Base-by-base conservation (phyloP, 2,113 vertebrate species). In the Mola mola region DNA sequence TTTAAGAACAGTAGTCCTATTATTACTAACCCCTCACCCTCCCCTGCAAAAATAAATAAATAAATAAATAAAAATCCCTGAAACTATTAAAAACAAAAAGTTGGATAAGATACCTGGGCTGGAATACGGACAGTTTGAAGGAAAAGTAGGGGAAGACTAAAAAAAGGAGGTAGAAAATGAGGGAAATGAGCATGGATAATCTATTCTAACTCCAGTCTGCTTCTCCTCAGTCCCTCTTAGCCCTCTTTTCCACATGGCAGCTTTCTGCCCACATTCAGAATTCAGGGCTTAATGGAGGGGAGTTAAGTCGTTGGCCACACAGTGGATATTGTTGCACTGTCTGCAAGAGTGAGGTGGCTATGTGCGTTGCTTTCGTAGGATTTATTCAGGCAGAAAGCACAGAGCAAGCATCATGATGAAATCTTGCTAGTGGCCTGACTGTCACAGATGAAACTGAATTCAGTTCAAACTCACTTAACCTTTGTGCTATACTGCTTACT, bases 221-320 rank as follows among this genome's bases (percentile, higher is more conserved):
- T 36, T 46, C 34, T 20, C 17, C 34, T 57, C n/a, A n/a, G n/a
- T 41, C 31, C 56, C 42, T 61, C 62, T 75, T 64, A 72, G 68
- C 53, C 66, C 31, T n/a, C n/a, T n/a, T n/a, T n/a, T n/a, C n/a
- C n/a, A n/a, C n/a, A 81, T 87, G 85, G 78, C 64, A n/a, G n/a
- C n/a, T n/a, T n/a, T n/a, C 79, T 74, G 76, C 62, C 72, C 62
- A 28, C 79, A 83, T 88, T 68, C 67, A 83, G 79, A 87, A 85
- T 85, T 82, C 78, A 86, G 70, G 66, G 78, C 72, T 82, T 92
- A 90, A 91, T 91, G 83, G 85, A 86, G 87, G 74, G 73, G 72
- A 88, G 84, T 77, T 85, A 83, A 86, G 71, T 89, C 88, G 70
- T 74, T 77, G 82, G 81, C 72, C 58, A 77, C 59, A 81, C n/a